Evolutionary conservation across 1,140 invertebrate genomes (phyloP), one percentile per base, ranked within the genome.

Genomic region (Drosophila lowei): DNA sequence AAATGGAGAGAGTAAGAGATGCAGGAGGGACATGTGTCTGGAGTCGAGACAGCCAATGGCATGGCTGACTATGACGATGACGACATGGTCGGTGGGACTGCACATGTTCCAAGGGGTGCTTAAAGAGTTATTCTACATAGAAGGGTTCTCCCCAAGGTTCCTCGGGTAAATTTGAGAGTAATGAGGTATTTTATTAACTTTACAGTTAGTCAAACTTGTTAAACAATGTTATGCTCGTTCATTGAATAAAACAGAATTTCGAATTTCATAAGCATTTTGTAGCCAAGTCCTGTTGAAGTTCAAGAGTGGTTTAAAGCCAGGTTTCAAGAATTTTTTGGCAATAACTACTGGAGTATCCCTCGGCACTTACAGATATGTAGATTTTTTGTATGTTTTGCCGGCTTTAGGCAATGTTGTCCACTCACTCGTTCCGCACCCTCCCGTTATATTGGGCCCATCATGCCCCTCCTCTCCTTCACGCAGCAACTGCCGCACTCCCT

Each of bases 41-140:
- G 57, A 75, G 60, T 79, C 70, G 44, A 55, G 56, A 47, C 48
- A 74, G 49, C 58, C 46, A 54, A 54, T 63, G 65, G 71, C 56
- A 18, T 18, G 18, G 18, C 18, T 18, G 18, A 18, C 18, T 1
- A 18, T 79, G 61, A 72, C 57, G 64, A 84, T 65, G 80, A 67
- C 66, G 79, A 75, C 77, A 77, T 80, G 50, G 72, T 63, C 67
- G 80, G 72, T 86, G 81, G 67, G 38, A 28, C 48, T 58, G 42
- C 13, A 48, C 7, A 56, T 59, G 61, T 23, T 38, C 6, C 47
- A 23, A n/a, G 76, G 72, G 61, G 13, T 15, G 73, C 16, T 55
- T 44, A 6, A 48, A 8, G 34, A 74, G 77, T 85, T 76, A 5
- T 23, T 5, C 2, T 7, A 18, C 38, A 41, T 16, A 1, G 1